phyloP scores from a whole-genome alignment of 2,888 invertebrate species.

The Athetis lepigone region DNA sequence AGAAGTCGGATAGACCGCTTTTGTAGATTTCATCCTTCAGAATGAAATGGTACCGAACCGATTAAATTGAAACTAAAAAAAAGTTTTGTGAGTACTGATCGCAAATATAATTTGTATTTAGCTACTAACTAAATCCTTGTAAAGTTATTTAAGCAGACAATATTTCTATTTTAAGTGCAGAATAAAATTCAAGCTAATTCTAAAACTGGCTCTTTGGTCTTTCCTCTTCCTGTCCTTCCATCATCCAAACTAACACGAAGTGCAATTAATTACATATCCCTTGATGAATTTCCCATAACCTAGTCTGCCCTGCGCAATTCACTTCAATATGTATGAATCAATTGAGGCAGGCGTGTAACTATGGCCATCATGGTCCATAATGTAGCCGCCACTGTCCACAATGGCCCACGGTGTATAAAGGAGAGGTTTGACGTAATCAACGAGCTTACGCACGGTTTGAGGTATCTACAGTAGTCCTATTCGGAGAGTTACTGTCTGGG shows the following conservation, averaged over 20 bases:
- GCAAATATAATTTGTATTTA: too few species aligned
- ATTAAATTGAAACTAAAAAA: too few species aligned
- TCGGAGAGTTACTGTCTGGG: conserved; percentile 1
- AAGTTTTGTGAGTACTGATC: too few species aligned
- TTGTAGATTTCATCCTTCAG: too few species aligned
- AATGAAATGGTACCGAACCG: too few species aligned
- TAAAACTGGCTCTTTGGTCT: too few species aligned
- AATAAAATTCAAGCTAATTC: too few species aligned
- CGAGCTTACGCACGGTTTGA: conserved; percentile 8
- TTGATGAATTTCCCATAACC: neutral
- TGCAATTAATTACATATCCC: neutral
- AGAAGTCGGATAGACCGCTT: too few species aligned
- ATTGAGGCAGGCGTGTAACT: conserved; percentile 31
- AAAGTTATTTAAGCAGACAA: too few species aligned
- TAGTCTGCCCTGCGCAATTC: conserved; percentile 17
- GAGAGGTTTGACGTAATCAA: conserved; percentile 31
- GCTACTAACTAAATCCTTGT: too few species aligned
- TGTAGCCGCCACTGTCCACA: conserved; percentile 27
- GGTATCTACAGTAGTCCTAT: conserved; percentile 3
- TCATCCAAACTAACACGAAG: neutral
- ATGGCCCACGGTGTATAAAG: conserved; percentile 10
- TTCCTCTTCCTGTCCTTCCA: too few species aligned
- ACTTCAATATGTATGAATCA: conserved; percentile 55
- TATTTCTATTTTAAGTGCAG: too few species aligned
- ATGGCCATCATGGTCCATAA: conserved; percentile 38